Conservation (phyloP, 2,113 vertebrate species). For the Eolophus roseicapilla region DNA sequence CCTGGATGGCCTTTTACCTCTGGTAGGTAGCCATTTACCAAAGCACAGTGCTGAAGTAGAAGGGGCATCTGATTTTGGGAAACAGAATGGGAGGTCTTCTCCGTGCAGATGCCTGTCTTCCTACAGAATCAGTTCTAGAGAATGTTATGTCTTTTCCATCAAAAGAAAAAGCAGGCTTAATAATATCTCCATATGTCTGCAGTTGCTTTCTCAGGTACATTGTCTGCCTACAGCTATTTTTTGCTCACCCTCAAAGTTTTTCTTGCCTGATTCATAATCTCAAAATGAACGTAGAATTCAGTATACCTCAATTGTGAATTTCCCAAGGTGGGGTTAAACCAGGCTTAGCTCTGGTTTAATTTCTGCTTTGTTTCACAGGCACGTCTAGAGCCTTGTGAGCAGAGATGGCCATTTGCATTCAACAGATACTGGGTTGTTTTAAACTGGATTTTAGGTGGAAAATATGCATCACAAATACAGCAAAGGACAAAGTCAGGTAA, state of each 20-base stretch:
- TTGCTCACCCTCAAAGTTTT: not conserved
- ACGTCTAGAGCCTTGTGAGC: not conserved
- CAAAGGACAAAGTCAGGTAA: not conserved
- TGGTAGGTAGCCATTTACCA: not conserved
- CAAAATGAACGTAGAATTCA: not conserved
- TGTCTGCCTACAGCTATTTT: slow-evolving; percentile 24
- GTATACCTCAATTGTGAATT: not conserved
- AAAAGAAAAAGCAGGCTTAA: slow-evolving; percentile 3
- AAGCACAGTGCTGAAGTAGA: not conserved
- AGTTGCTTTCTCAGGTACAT: slow-evolving; percentile 31
- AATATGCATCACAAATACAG: not conserved
- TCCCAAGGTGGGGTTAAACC: not conserved
- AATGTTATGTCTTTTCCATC: not conserved
- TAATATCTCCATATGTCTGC: not conserved
- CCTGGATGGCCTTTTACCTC: not conserved
- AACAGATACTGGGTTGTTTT: not conserved
- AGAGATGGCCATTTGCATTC: not conserved
- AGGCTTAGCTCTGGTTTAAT: not conserved
- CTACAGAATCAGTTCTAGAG: not conserved
- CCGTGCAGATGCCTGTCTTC: not conserved
- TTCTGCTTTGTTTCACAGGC: not conserved
- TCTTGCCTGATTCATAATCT: not conserved
- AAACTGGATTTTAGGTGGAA: not conserved
- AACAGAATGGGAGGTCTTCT: not conserved
- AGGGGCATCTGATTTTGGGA: not conserved